phyloP scores from a whole-genome alignment of 1,140 invertebrate genomes.

The Hyles euphorbiae region DNA sequence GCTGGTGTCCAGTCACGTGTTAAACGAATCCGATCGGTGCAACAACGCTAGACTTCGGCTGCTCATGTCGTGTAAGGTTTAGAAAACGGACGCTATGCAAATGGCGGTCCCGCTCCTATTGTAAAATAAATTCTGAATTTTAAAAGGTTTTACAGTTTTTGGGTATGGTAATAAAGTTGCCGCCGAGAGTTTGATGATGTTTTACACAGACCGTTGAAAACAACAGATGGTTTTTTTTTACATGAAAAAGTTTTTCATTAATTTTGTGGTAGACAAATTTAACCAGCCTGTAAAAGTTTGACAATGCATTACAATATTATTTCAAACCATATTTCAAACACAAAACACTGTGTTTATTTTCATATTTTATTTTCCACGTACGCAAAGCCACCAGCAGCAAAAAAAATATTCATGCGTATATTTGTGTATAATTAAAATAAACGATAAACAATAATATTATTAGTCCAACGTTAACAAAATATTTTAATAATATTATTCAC shows the following conservation, averaged over 20 bases:
- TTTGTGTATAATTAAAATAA: too few species aligned
- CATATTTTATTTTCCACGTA: background rate
- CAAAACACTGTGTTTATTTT: background rate
- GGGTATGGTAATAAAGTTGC: background rate
- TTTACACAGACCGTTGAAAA: background rate
- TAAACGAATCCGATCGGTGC: conserved; percentile 69
- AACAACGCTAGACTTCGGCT: conserved; percentile 35
- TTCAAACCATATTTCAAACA: too few species aligned
- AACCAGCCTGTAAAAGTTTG: too few species aligned
- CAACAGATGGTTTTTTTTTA: too few species aligned
- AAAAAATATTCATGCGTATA: too few species aligned
- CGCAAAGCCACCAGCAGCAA: background rate
- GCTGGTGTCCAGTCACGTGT: conserved; percentile 65
- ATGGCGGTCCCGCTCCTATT: conserved; percentile 10
- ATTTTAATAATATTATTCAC: background rate
- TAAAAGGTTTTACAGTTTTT: conserved; percentile 1
- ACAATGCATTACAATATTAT: too few species aligned
- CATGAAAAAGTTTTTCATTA: too few species aligned
- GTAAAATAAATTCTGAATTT: conserved; percentile 12
- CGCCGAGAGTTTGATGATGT: background rate
- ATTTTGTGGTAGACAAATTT: too few species aligned
- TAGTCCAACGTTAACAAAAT: background rate
- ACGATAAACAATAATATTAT: background rate
- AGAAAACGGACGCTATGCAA: conserved; percentile 18
- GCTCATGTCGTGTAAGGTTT: conserved; percentile 32